phyloP scores from a whole-genome alignment of 2,888 invertebrate genomes.

The Limnephilus marmoratus region DNA sequence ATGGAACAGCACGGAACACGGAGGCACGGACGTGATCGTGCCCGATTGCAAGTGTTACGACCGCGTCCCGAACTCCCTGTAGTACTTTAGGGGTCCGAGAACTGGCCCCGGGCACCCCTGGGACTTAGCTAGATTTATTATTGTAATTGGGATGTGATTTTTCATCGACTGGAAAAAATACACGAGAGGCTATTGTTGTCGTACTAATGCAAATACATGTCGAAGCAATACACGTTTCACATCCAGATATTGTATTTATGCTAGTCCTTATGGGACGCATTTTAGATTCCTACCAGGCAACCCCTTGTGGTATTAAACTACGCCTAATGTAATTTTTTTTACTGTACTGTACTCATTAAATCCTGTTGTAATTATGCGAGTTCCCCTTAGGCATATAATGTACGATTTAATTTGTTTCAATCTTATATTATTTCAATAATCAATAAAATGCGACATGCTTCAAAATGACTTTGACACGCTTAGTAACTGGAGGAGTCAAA shows the following conservation, averaged over 20 bases:
- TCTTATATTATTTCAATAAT: too few relatives aligned
- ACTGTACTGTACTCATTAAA: too few relatives aligned
- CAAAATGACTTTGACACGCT: too few relatives aligned
- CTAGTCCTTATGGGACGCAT: too few relatives aligned
- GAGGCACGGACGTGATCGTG: constrained; percentile 9
- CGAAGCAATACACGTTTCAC: not conserved
- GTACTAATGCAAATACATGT: not conserved
- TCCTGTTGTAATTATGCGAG: too few relatives aligned
- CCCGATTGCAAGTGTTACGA: not conserved
- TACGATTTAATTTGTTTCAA: too few relatives aligned
- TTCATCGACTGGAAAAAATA: not conserved
- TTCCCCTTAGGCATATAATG: too few relatives aligned
- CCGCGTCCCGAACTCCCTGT: not conserved
- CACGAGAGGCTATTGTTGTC: not conserved
- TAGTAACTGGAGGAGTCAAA: too few relatives aligned
- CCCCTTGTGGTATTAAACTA: too few relatives aligned
- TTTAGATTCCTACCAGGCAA: too few relatives aligned
- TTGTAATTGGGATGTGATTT: constrained; percentile 33
- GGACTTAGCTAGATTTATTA: not conserved
- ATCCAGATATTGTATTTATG: not conserved
- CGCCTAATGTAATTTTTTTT: too few relatives aligned
- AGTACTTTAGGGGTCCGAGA: not conserved
- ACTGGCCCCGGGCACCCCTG: not conserved
- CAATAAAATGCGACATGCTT: too few relatives aligned
- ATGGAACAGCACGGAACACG: not conserved